These are phyloP conservation scores for Eucidaris tribuloides DNA, from an alignment of 35 echinoderm and acorn worm genomes.

Conservation along the genomic window DNA sequence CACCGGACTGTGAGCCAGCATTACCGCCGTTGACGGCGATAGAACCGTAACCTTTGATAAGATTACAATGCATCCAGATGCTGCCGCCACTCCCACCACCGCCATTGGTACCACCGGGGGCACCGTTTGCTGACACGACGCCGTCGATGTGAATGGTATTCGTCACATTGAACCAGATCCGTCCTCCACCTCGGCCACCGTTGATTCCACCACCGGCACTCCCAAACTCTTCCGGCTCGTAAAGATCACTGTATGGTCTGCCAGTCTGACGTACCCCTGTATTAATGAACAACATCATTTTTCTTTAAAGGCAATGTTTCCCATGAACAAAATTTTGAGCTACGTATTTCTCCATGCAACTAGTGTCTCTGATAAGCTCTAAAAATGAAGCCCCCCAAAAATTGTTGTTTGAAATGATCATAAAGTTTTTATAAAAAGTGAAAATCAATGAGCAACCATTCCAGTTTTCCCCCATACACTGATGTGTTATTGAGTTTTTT, in stretches of 20 bases:
- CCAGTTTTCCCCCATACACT: too few species aligned
- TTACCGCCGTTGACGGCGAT: constrained; percentile 79
- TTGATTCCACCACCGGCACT: constrained; percentile 75
- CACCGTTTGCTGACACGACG: constrained; percentile 73
- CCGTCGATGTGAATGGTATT: constrained; percentile 86
- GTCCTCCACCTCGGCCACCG: constrained; percentile 81
- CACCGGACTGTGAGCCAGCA: constrained; percentile 49
- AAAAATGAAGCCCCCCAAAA: too few species aligned
- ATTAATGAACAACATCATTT: background rate
- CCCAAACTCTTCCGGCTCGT: constrained; percentile 90
- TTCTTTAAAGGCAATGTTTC: too few species aligned
- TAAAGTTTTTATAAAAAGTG: too few species aligned
- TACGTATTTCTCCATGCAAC: too few species aligned
- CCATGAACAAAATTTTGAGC: too few species aligned
- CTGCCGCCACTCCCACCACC: constrained; percentile 87
- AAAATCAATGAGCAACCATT: too few species aligned
- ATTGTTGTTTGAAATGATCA: too few species aligned
- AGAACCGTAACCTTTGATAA: constrained; percentile 82
- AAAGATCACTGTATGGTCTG: constrained; percentile 78
- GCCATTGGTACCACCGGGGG: background rate
- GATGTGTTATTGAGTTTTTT: too few species aligned
- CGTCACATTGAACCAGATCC: constrained; percentile 94
- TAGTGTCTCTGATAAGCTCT: too few species aligned
- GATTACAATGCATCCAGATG: constrained; percentile 92
- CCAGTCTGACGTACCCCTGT: constrained; percentile 63